These are phyloP conservation scores for Ictalurus punctatus DNA, from an alignment of 2,113 vertebrate genomes.

Conservation along the genomic window DNA sequence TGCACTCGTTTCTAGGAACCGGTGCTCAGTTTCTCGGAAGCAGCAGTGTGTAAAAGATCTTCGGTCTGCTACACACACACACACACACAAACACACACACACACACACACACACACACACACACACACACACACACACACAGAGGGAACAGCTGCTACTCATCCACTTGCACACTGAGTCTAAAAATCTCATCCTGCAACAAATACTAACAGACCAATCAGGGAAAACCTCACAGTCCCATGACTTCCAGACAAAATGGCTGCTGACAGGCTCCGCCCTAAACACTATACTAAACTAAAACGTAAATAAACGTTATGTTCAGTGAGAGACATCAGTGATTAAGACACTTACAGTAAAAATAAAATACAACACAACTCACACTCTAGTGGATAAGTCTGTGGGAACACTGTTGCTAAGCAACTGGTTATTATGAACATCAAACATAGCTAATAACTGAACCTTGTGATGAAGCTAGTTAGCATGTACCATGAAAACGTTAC, in stretches of 20 bases:
- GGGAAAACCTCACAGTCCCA: not conserved
- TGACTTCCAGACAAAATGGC: not conserved
- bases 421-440: not conserved
- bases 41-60: conserved; percentile 11
- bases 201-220: not conserved
- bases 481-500: not conserved
- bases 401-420: not conserved
- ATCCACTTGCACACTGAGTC: not conserved
- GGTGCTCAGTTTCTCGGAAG: conserved; percentile 14
- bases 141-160: not conserved
- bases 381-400: not conserved
- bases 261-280: not conserved
- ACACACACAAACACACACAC: not conserved
- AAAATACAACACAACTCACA: not conserved
- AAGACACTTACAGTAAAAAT: not conserved
- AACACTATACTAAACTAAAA: not conserved
- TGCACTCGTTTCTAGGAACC: not conserved
- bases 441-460: not conserved
- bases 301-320: not conserved
- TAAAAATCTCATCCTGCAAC: not conserved
- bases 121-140: conserved; percentile 2
- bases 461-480: not conserved
- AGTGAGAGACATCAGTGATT: not conserved
- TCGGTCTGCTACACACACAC: not conserved
- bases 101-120: not conserved